These are phyloP conservation scores for Anadara kagoshimensis DNA, from an alignment of 1,140 invertebrate genomes.

Conservation along the genomic window DNA sequence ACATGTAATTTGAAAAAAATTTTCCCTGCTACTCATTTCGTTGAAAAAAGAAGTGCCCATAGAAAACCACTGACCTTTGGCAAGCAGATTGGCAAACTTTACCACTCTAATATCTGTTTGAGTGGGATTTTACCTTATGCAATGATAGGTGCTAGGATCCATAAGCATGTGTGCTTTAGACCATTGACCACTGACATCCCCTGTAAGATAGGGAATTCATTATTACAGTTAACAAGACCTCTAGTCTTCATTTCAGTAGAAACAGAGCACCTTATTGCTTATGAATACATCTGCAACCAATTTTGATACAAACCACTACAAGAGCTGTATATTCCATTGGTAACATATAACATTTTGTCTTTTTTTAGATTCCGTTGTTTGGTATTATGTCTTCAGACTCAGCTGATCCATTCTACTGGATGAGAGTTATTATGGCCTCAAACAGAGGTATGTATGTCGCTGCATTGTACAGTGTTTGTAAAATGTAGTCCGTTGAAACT, in stretches of 20 bases:
- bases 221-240: neutral
- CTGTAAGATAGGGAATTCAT: neutral
- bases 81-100: too few relatives aligned
- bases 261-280: neutral
- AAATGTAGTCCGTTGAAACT: neutral
- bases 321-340: neutral
- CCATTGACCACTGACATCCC: too few relatives aligned
- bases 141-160: too few relatives aligned
- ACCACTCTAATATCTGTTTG: too few relatives aligned
- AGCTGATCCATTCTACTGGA: slow-evolving; percentile 99
- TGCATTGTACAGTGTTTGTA: neutral
- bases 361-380: slow-evolving; percentile 93
- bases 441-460: slow-evolving; percentile 82
- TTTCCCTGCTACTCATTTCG: too few relatives aligned
- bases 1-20: too few relatives aligned
- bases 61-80: too few relatives aligned
- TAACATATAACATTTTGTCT: slow-evolving; percentile 30
- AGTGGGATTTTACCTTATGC: too few relatives aligned
- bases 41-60: too few relatives aligned
- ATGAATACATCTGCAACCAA: neutral
- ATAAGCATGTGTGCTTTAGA: too few relatives aligned
- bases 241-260: neutral
- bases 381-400: slow-evolving; percentile 99
- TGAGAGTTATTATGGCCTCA: slow-evolving; percentile 99
- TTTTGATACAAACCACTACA: too few relatives aligned